These are phyloP conservation scores for Corapipo altera DNA, from an alignment of 2,113 vertebrate genomes.

Conservation along the genomic window DNA sequence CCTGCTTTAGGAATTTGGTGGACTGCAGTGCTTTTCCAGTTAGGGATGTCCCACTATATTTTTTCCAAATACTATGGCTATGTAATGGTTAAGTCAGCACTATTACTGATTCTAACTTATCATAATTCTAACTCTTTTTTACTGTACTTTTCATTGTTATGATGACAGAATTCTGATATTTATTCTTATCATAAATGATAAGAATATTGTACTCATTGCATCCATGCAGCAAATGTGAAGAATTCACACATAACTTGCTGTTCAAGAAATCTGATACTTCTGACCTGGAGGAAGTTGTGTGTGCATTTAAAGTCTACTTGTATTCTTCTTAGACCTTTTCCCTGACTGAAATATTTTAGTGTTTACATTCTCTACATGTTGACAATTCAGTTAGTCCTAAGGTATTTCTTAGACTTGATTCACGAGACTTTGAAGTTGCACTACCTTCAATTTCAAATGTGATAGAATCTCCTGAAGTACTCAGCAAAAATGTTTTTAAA, in stretches of 20 bases:
- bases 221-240: neutral
- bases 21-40: neutral
- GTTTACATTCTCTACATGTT: neutral
- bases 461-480: neutral
- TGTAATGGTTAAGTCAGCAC: neutral
- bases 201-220: neutral
- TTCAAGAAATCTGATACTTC: neutral
- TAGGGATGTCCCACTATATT: rapidly evolving
- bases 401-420: neutral
- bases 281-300: neutral
- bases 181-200: neutral
- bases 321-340: neutral
- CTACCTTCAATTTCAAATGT: neutral
- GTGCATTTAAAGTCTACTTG: neutral
- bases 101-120: neutral
- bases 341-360: neutral
- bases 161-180: neutral
- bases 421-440: neutral
- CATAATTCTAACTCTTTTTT: neutral
- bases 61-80: neutral
- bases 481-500: neutral
- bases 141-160: neutral
- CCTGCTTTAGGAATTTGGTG: neutral
- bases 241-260: neutral
- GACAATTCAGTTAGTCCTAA: neutral